A percentile compares a stretch with the other conserved stretches of the same genome.
These are phyloP conservation scores for Synergus japonicus DNA, from an alignment of 2,888 invertebrate species.

Conservation along the genomic window DNA sequence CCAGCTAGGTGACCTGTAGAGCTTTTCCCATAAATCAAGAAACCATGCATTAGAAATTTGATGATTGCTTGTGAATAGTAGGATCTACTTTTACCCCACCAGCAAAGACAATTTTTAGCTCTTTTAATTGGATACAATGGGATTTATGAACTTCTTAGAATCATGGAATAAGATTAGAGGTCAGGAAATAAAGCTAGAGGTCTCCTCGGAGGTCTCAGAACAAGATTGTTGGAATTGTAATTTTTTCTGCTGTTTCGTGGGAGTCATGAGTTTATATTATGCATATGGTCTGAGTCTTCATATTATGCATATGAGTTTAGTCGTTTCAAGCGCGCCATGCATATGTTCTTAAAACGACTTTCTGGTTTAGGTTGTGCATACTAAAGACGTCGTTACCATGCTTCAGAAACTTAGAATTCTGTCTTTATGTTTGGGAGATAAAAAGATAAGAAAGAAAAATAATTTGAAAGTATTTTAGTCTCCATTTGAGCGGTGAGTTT, in stretches of 20 bases:
- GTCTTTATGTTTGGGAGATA: background rate
- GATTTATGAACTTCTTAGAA: background rate
- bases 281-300: constrained; percentile 22
- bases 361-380: constrained; percentile 35
- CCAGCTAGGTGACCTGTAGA: constrained; percentile 23
- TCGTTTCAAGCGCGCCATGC: constrained; percentile 14
- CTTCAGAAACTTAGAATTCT: background rate
- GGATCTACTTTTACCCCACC: background rate
- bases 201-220: background rate
- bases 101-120: background rate
- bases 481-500: background rate
- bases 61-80: background rate
- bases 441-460: background rate
- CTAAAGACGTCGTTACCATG: constrained; percentile 1
- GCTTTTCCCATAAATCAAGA: constrained; percentile 18
- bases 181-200: background rate
- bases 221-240: background rate
- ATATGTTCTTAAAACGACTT: constrained; percentile 20
- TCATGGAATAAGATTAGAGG: background rate
- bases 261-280: constrained; percentile 30
- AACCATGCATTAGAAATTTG: background rate
- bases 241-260: background rate
- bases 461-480: background rate
- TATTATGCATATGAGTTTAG: constrained; percentile 37
- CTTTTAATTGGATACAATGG: background rate